Conservation (phyloP, 2,113 vertebrate species). For the Tachysurus fulvidraco region DNA sequence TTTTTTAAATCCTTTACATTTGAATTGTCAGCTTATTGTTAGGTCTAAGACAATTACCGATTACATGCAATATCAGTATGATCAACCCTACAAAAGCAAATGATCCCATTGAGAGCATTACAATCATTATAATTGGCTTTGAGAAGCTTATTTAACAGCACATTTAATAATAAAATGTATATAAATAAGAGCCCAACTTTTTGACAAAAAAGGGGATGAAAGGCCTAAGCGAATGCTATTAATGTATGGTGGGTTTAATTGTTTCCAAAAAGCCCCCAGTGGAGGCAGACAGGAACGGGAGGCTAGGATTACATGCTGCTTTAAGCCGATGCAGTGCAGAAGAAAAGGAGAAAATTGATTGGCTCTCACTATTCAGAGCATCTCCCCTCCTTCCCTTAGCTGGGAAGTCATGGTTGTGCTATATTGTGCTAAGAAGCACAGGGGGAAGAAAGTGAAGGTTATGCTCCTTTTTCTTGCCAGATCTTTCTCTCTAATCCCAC, state of each 20-base stretch:
- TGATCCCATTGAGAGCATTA: conserved; percentile 59
- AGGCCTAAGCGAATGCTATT: conserved; percentile 54
- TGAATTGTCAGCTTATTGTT: conserved; percentile 43
- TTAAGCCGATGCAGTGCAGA: conserved; percentile 58
- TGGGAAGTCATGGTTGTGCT: conserved; percentile 25
- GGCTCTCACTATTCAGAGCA: conserved; percentile 47
- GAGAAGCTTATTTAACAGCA: conserved; percentile 62
- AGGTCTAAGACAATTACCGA: conserved; percentile 47
- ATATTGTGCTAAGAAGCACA: conserved; percentile 40
- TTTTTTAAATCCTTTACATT: conserved; percentile 19
- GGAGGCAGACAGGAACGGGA: conserved; percentile 48
- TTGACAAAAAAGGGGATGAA: conserved; percentile 46
- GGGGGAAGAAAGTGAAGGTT: conserved; percentile 69
- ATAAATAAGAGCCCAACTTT: conserved; percentile 47
- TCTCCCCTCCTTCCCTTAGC: conserved; percentile 48
- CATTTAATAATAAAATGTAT: conserved; percentile 53
- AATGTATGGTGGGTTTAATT: conserved; percentile 62
- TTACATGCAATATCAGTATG: conserved; percentile 54
- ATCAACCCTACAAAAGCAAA: conserved; percentile 57
- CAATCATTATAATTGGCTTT: conserved; percentile 65
- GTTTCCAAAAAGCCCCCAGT: conserved; percentile 59
- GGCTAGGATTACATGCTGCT: conserved; percentile 63
- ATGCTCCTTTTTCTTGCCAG: conserved; percentile 63
- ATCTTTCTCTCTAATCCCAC: conserved; percentile 67
- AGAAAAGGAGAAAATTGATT: conserved; percentile 43